Conservation (phyloP, 2,888 invertebrate genomes). For the Cinara cedri region DNA sequence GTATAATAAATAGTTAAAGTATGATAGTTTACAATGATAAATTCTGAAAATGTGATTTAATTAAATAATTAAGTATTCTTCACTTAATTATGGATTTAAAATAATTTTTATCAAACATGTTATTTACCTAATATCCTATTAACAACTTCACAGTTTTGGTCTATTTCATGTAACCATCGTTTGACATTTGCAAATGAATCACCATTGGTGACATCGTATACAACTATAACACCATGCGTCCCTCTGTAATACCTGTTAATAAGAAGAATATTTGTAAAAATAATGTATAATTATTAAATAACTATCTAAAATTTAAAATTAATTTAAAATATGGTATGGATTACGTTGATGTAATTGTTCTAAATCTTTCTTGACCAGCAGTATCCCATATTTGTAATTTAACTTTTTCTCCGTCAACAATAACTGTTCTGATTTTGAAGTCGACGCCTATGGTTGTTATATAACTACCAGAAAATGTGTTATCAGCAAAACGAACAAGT, state of each 20-base stretch:
- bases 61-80: too few species aligned
- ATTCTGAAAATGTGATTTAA: too few species aligned
- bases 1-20: too few species aligned
- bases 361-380: conserved; percentile 90
- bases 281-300: background rate
- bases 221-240: conserved; percentile 98
- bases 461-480: conserved; percentile 96
- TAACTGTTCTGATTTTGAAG: conserved; percentile 98
- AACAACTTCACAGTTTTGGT: conserved; percentile 99
- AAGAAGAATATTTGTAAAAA: background rate
- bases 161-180: conserved; percentile 98
- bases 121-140: conserved; percentile 91
- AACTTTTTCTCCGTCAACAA: conserved; percentile 86
- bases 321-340: conserved; percentile 59
- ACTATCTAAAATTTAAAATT: background rate
- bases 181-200: conserved; percentile 99
- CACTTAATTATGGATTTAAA: too few species aligned
- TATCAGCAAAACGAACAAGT: conserved; percentile 94
- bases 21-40: too few species aligned
- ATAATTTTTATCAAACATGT: background rate
- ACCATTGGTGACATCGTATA: conserved; percentile 98
- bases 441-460: conserved; percentile 99
- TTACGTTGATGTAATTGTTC: conserved; percentile 97
- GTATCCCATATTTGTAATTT: conserved; percentile 99
- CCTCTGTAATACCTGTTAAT: conserved; percentile 86